A percentile compares a stretch with the other conserved stretches of the same genome.
These are phyloP conservation scores for Drosophila prosaltans DNA, from an alignment of 1,140 invertebrate species.

Conservation along the genomic window DNA sequence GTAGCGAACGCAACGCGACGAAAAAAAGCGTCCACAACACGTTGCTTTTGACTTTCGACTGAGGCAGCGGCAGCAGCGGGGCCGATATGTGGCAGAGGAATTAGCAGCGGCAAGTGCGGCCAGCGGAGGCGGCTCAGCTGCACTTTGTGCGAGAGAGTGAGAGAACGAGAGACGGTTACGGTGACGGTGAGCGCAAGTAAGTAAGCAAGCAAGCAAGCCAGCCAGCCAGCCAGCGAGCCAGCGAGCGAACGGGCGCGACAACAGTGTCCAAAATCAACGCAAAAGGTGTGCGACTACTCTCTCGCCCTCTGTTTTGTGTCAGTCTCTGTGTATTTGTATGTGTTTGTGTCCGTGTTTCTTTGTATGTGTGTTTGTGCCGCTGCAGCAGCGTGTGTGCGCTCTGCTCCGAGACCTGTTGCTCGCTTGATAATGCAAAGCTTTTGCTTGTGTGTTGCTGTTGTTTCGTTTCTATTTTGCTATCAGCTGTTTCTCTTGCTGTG, in stretches of 20 bases:
- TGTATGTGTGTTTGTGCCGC: constrained; percentile 54
- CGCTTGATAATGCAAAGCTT: constrained; percentile 74
- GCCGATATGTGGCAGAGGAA: constrained; percentile 47
- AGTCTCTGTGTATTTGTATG: constrained; percentile 24
- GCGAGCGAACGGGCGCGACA: constrained; percentile 34
- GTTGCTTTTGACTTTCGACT: constrained; percentile 81
- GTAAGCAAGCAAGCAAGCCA: constrained; percentile 13
- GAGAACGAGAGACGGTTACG: constrained; percentile 24
- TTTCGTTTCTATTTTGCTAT: constrained; percentile 70
- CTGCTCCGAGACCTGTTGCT: constrained; percentile 76
- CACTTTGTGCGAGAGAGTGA: constrained; percentile 75
- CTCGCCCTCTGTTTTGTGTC: constrained; percentile 33
- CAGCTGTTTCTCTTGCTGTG: constrained; percentile 55
- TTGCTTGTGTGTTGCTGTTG: constrained; percentile 47
- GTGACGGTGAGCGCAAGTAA: constrained; percentile 11
- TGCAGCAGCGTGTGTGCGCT: constrained; percentile 70
- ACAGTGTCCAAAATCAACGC: constrained; percentile 75
- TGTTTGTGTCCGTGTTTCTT: constrained; percentile 8
- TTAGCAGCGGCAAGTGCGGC: constrained; percentile 67
- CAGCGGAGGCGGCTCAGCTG: constrained; percentile 67
- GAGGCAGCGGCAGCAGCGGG: constrained; percentile 72
- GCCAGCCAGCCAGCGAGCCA: constrained; percentile 13
- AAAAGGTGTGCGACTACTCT: constrained; percentile 77
- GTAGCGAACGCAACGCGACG: constrained; percentile 72
- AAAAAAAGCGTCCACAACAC: constrained; percentile 81